Conservation (phyloP, 2,113 vertebrate genomes). For the Ciconia maguari region DNA sequence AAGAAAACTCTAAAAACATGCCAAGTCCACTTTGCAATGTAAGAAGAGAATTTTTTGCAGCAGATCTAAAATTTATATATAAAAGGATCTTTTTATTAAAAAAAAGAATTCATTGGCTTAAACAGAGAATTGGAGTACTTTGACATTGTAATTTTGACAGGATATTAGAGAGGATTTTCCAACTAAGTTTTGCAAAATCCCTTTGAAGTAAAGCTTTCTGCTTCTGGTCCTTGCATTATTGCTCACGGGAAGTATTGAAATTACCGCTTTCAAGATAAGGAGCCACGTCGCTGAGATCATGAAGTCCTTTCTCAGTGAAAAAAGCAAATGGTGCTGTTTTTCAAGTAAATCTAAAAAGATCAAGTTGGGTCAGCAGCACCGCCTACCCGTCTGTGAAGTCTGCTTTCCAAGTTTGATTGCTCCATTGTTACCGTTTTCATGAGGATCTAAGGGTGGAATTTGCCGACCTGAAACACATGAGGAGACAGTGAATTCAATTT, state of each 20-base stretch:
- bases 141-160: constrained; percentile 29
- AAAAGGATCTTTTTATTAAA: not conserved
- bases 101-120: not conserved
- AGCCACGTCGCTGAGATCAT: not conserved
- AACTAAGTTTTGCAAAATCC: constrained; percentile 27
- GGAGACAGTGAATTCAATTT: not conserved
- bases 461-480: constrained; percentile 83
- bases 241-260: not conserved
- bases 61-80: not conserved
- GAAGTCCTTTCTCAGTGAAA: constrained; percentile 26
- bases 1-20: not conserved
- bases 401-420: constrained; percentile 86
- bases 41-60: not conserved
- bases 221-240: constrained; percentile 6
- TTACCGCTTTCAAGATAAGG: constrained; percentile 21
- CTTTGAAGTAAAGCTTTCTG: constrained; percentile 41
- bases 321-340: constrained; percentile 20
- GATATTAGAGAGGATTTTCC: constrained; percentile 30
- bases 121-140: not conserved
- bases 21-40: not conserved
- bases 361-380: constrained; percentile 86
- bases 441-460: constrained; percentile 91
- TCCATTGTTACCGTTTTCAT: constrained; percentile 85
- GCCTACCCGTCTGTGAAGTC: constrained; percentile 68
- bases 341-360: constrained; percentile 34